Evolutionary conservation across 37 sponge, comb jelly and placozoan genomes (phyloP), one percentile per base, ranked within the genome.

Genomic region (Lycopodina hypogea): DNA sequence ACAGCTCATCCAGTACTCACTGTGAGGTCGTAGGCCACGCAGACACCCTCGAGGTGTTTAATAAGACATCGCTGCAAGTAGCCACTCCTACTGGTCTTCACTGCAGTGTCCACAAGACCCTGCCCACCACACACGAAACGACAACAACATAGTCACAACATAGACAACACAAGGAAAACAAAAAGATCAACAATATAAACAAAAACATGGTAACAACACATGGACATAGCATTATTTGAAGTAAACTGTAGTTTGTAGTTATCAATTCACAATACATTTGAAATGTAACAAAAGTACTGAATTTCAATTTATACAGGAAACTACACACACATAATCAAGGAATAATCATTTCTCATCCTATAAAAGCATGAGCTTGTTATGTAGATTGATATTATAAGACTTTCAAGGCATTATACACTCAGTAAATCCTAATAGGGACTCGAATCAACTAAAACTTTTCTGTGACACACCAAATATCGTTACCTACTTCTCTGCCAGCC

Each of bases 21-120:
- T 60, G 96, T 95, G 21, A 89, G 87, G 71, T 97, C 99, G 74
- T 97, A 97, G 29, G 68, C 29, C 3, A 93, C 87, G 76, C 79
- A 75, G 22, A 97, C 64, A 1, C 96, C 96, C 81, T 97, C 99
- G 59, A 97, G 76, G 68, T 97, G 99, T 76, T 97, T 97, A 57
- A 97, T 90, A 60, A 97, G 87, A 45, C 99, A 97, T 30, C 99
- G 42, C 90, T 97, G 99, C 1, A 97, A 81, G 80, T 97, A 97
- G 21, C 99, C 99, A 83, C 96, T 95, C 32, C 99, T 90, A 79
- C 99, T 97, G 40, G 99, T 97, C 83, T 97, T 97, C 23, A 97
- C 99, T 14, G 99, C 99, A 32, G 99, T 97, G 69, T 97, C 99
- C 30, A 97, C 92, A 9, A 97, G 83, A 68, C 99, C 99, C 92